These are phyloP conservation scores for Aptenodytes patagonicus DNA, from an alignment of 2,113 vertebrate species.

Conservation along the genomic window DNA sequence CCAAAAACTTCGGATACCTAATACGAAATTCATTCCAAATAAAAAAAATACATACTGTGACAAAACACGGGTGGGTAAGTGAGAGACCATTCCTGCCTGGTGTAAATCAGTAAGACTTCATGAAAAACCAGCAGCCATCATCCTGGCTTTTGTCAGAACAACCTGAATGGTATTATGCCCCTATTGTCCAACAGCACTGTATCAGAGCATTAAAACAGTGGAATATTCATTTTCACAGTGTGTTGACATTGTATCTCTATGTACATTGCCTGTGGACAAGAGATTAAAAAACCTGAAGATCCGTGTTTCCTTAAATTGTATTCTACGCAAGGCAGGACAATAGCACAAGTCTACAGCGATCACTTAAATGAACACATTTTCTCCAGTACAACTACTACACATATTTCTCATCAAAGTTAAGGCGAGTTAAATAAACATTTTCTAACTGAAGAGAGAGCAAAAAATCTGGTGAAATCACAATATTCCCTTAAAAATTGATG, in stretches of 20 bases:
- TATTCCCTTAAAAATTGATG: not conserved
- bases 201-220: not conserved
- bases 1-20: not conserved
- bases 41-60: not conserved
- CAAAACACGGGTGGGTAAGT: constrained; percentile 17
- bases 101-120: not conserved
- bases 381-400: not conserved
- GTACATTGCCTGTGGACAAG: constrained; percentile 13
- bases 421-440: not conserved
- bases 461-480: not conserved
- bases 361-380: constrained; percentile 33
- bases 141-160: not conserved
- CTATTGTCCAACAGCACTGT: not conserved
- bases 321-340: constrained; percentile 46
- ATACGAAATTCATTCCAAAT: not conserved
- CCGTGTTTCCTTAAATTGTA: constrained; percentile 6
- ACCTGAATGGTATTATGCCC: not conserved
- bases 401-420: not conserved
- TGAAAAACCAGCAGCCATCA: not conserved
- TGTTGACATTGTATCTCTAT: not conserved
- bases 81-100: not conserved
- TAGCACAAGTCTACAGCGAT: constrained; percentile 26
- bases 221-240: constrained; percentile 6
- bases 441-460: not conserved
- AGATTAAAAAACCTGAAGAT: constrained; percentile 31